Evolutionary conservation across 2,888 invertebrate genomes (phyloP).

Genomic region (Operophtera brumata): DNA sequence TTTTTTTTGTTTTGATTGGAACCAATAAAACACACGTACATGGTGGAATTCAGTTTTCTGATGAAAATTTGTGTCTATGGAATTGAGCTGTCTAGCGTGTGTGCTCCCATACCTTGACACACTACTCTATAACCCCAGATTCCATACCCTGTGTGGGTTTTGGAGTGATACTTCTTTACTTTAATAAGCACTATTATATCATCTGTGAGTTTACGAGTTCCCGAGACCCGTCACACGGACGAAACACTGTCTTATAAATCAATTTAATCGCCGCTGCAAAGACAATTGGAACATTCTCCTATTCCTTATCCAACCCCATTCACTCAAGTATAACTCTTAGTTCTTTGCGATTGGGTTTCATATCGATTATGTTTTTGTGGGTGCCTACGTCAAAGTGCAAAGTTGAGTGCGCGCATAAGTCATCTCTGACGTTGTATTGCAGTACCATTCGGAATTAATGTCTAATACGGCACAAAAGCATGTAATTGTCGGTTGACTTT

Average conservation of each 20-base stretch:
- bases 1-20: not conserved
- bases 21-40: too few relatives aligned
- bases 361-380: slow-evolving; percentile 23
- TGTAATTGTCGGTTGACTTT: slow-evolving; percentile 70
- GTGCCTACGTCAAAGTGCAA: slow-evolving; percentile 36
- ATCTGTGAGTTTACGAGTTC: slow-evolving; percentile 54
- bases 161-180: slow-evolving; percentile 4
- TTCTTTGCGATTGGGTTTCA: slow-evolving; percentile 22
- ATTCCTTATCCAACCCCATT: slow-evolving; percentile 23
- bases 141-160: not conserved
- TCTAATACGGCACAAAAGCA: slow-evolving; percentile 63
- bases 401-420: slow-evolving; percentile 59
- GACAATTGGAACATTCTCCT: slow-evolving; percentile 62
- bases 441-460: slow-evolving; percentile 53
- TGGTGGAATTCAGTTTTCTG: too few relatives aligned
- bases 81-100: too few relatives aligned
- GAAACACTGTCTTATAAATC: slow-evolving; percentile 68
- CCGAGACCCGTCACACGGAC: slow-evolving; percentile 64
- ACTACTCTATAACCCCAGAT: not conserved
- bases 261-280: slow-evolving; percentile 68
- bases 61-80: too few relatives aligned
- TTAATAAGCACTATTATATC: slow-evolving; percentile 30
- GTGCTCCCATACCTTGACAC: too few relatives aligned
- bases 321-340: slow-evolving; percentile 23
- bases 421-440: slow-evolving; percentile 54